These are phyloP conservation scores for Pygocentrus nattereri DNA, from an alignment of 2,797 vertebrate species.

Conservation along the genomic window DNA sequence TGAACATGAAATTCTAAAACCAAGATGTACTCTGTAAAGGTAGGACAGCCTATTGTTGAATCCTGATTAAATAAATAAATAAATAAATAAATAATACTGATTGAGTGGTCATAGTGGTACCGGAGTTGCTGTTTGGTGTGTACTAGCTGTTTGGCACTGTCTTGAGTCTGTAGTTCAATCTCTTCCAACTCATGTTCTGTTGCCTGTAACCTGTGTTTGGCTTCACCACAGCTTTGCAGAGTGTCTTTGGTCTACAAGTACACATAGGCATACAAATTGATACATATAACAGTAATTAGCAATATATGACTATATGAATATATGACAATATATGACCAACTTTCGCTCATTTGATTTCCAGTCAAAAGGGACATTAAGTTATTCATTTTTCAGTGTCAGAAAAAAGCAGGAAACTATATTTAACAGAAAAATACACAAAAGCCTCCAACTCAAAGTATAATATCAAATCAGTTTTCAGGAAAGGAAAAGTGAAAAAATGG, in stretches of 20 bases:
- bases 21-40: background rate
- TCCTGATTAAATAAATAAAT: background rate
- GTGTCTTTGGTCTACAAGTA: conserved; percentile 76
- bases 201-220: conserved; percentile 71
- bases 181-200: conserved; percentile 80
- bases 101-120: conserved; percentile 63
- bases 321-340: too few species aligned
- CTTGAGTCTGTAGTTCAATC: conserved; percentile 78
- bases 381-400: too few species aligned
- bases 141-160: conserved; percentile 76
- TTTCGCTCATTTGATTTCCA: too few species aligned
- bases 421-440: too few species aligned
- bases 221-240: conserved; percentile 71
- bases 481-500: too few species aligned
- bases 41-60: background rate
- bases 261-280: conserved; percentile 7
- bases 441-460: too few species aligned
- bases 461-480: too few species aligned
- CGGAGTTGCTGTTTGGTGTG: conserved; percentile 81
- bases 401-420: too few species aligned
- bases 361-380: too few species aligned
- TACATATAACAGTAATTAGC: background rate
- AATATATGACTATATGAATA: background rate
- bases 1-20: background rate
- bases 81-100: too few species aligned